A percentile compares a stretch with the other conserved stretches of the same genome.
These are phyloP conservation scores for Volucella zonaria DNA, from an alignment of 2,888 invertebrate genomes.

Conservation along the genomic window DNA sequence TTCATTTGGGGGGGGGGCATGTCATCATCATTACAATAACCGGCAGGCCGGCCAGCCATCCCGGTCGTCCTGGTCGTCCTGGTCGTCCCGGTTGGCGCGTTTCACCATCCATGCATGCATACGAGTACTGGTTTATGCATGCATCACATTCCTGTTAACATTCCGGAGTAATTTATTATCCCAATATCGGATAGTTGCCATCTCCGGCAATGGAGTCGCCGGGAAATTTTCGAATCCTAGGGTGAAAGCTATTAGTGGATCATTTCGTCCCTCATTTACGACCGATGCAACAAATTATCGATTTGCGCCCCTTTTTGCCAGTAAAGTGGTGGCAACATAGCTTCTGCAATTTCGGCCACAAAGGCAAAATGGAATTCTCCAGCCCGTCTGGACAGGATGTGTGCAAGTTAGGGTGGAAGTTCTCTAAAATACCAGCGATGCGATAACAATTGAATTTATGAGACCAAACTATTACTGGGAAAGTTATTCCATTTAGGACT, in stretches of 20 bases:
- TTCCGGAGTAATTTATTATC: slow-evolving; percentile 70
- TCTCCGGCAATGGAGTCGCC: slow-evolving; percentile 57
- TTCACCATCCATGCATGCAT: slow-evolving; percentile 24
- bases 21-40: slow-evolving; percentile 70
- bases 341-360: slow-evolving; percentile 31
- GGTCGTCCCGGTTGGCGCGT: not conserved
- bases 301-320: slow-evolving; percentile 55
- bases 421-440: slow-evolving; percentile 52
- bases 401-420: slow-evolving; percentile 45
- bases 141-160: slow-evolving; percentile 66
- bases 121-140: slow-evolving; percentile 25
- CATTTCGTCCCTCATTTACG: slow-evolving; percentile 73
- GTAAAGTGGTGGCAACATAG: slow-evolving; percentile 2
- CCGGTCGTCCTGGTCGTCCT: not conserved
- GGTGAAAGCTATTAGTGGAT: slow-evolving; percentile 70
- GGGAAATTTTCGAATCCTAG: slow-evolving; percentile 56
- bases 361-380: slow-evolving; percentile 41
- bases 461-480: slow-evolving; percentile 54
- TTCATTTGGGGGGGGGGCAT: slow-evolving; percentile 64
- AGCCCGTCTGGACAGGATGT: slow-evolving; percentile 63
- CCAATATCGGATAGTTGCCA: slow-evolving; percentile 65
- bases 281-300: slow-evolving; percentile 73
- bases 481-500: slow-evolving; percentile 40
- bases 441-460: slow-evolving; percentile 71
- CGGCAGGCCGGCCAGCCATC: slow-evolving; percentile 16